Base-by-base conservation (phyloP, 2,113 vertebrate genomes). In the Poeciliopsis occidentalis region DNA sequence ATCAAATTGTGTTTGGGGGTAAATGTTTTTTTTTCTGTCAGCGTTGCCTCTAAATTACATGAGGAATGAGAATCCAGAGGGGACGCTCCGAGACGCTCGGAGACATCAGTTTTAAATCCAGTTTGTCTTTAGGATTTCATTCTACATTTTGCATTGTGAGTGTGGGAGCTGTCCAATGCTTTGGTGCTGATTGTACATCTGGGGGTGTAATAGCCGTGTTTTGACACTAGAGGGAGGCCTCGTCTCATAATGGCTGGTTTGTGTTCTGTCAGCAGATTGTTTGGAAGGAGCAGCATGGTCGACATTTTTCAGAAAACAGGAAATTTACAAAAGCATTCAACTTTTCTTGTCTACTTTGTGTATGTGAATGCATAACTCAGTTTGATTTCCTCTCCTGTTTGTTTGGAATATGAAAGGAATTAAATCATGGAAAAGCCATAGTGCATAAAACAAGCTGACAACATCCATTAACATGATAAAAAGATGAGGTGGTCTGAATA, bases 171-270 rank as follows among this genome's bases (percentile, higher is more conserved):
- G 83, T 92, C 79, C 85, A 70, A 4, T 32, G 24, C 51, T 19
- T 24, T 60, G 73, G 92, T 91, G 88, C 91, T 92, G 88, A 88
- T 69, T 15, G 26, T 0, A 7, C 13, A n/a, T 63, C 30, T 22
- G 1, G 11, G 22, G 22, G 12, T 88, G 91, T 61, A 87, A 81
- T 84, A 76, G 65, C 83, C 12, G 2, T 4, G 10, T 44, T 44
- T 32, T 1, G 32, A 75, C 93, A 83, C 84, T 81, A 92, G 93
- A 85, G 90, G 81, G 89, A 34, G 79, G 4, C 81, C 71, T 71
- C 87, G 85, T 8, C 81, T 83, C 22, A 78, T 12, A 62, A 17
- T 62, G 62, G 3, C 22, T 17, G 2, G 1, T 47, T 1, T 67
- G 51, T 57, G 51, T n/a, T 57, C 51, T 57, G 7, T 30, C 1